Conservation (phyloP, 2,888 invertebrate species). For the Eupeodes luniger region DNA sequence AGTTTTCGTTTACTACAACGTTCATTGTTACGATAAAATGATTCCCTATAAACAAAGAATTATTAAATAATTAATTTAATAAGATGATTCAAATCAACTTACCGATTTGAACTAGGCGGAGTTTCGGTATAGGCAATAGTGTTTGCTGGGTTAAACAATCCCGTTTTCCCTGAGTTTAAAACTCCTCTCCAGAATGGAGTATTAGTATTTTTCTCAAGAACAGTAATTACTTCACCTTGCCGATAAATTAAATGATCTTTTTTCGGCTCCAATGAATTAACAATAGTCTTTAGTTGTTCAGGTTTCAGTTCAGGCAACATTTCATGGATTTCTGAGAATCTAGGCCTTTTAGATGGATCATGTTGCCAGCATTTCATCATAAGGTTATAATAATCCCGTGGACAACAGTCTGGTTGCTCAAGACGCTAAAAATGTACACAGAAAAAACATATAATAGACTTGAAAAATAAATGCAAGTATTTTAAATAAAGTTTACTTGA, state of each 20-base stretch:
- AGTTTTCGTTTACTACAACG: conserved; percentile 88
- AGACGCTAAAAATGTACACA: conserved; percentile 87
- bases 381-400: conserved; percentile 94
- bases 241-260: conserved; percentile 92
- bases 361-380: conserved; percentile 99
- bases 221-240: conserved; percentile 95
- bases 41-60: conserved; percentile 84
- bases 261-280: conserved; percentile 85
- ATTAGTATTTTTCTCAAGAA: conserved; percentile 92
- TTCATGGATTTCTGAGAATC: conserved; percentile 93
- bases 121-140: conserved; percentile 93
- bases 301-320: conserved; percentile 94
- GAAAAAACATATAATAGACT: neutral
- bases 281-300: conserved; percentile 94
- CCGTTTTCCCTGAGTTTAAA: conserved; percentile 94
- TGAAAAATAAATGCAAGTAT: neutral
- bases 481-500: conserved; percentile 85
- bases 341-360: conserved; percentile 94
- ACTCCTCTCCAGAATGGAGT: conserved; percentile 95
- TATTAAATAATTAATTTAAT: neutral
- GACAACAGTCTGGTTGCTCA: conserved; percentile 97
- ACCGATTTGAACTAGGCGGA: conserved; percentile 83
- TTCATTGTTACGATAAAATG: conserved; percentile 86
- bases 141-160: conserved; percentile 94
- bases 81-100: conserved; percentile 5